Evolutionary conservation across 1,140 invertebrate genomes (phyloP).

Genomic region (Eulimnadia texana): DNA sequence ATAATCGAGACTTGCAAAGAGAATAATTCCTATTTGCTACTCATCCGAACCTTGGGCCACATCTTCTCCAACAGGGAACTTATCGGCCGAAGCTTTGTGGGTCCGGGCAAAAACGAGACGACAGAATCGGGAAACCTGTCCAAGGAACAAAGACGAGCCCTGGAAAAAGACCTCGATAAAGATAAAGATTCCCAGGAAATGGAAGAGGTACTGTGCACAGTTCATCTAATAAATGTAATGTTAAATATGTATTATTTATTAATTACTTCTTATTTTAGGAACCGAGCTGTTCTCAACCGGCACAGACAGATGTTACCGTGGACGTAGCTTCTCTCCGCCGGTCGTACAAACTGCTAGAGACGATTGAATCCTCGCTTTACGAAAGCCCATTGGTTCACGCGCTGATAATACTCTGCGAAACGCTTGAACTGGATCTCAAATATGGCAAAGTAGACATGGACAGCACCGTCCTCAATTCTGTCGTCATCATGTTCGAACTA

Average conservation of each 20-base stretch:
- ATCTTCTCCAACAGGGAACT: slow-evolving; percentile 55
- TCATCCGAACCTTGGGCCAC: slow-evolving; percentile 50
- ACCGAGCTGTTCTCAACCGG: neutral
- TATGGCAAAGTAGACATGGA: slow-evolving; percentile 32
- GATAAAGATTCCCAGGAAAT: slow-evolving; percentile 51
- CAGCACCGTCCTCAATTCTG: slow-evolving; percentile 48
- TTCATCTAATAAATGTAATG: neutral
- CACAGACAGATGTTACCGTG: slow-evolving; percentile 18
- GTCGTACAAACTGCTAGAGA: slow-evolving; percentile 42
- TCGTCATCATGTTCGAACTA: slow-evolving; percentile 77
- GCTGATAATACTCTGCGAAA: slow-evolving; percentile 52
- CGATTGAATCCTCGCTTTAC: slow-evolving; percentile 38
- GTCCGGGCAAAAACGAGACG: slow-evolving; percentile 27
- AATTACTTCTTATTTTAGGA: no score
- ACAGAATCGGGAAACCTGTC: slow-evolving; percentile 28
- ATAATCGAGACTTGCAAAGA: slow-evolving; percentile 49
- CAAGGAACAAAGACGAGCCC: slow-evolving; percentile 48
- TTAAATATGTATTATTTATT: no score
- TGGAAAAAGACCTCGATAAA: slow-evolving; percentile 68
- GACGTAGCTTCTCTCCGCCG: slow-evolving; percentile 41
- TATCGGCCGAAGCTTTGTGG: slow-evolving; percentile 50
- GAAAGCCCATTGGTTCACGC: slow-evolving; percentile 64
- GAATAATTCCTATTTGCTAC: slow-evolving; percentile 41
- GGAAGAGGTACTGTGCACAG: neutral
- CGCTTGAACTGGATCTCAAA: slow-evolving; percentile 55